These are phyloP conservation scores for Pardosa pseudoannulata DNA, from an alignment of 2,888 invertebrate genomes.

Conservation along the genomic window DNA sequence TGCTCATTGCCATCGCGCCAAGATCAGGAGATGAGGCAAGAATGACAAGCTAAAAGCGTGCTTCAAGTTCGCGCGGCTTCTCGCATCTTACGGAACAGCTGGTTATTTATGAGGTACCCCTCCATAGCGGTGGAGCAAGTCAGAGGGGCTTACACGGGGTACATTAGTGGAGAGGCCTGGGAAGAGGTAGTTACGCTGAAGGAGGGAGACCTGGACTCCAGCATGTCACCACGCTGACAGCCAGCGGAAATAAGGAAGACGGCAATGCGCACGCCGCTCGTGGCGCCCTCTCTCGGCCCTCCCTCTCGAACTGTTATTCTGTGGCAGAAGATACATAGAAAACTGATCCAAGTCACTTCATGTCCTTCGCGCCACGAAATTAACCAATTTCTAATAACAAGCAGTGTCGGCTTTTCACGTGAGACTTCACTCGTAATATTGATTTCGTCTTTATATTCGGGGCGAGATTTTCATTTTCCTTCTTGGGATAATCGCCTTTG, in stretches of 20 bases:
- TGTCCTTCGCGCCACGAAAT: neutral
- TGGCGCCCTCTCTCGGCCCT: conserved; percentile 45
- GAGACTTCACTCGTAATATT: too few relatives aligned
- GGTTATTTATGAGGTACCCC: conserved; percentile 1
- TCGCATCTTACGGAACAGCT: neutral
- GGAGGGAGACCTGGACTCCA: neutral
- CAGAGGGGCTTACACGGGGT: neutral
- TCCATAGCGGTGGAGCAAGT: neutral
- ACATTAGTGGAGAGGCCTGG: neutral
- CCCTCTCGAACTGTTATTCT: neutral
- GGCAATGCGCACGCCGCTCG: conserved; percentile 48
- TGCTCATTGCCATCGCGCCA: conserved; percentile 73
- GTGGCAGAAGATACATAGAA: neutral
- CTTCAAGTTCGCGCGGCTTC: conserved; percentile 1
- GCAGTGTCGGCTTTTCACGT: too few relatives aligned
- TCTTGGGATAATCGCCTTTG: too few relatives aligned
- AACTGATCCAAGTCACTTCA: neutral
- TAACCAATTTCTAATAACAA: too few relatives aligned
- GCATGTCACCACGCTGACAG: conserved; percentile 2
- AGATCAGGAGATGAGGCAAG: neutral
- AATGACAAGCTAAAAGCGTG: neutral
- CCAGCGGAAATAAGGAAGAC: conserved; percentile 34
- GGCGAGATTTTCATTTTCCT: too few relatives aligned
- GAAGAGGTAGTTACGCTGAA: neutral
- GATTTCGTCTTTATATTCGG: too few relatives aligned